phyloP scores from a whole-genome alignment of 1,140 invertebrate genomes.

The Lordiphosa collinella region DNA sequence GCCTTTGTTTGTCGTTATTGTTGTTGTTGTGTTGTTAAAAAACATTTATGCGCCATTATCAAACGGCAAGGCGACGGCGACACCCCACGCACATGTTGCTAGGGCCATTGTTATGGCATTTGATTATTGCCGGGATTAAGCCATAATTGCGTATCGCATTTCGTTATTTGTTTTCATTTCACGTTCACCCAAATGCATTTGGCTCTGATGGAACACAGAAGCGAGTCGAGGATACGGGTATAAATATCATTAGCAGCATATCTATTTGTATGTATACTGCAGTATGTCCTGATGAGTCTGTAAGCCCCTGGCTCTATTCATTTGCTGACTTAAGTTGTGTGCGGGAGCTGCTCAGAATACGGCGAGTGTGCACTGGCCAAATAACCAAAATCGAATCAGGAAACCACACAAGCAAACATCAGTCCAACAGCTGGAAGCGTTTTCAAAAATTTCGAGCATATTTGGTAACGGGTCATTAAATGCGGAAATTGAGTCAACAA shows the following conservation, averaged over 20 bases:
- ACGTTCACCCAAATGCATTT: constrained; percentile 24
- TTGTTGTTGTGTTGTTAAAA: constrained; percentile 68
- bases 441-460: constrained; percentile 65
- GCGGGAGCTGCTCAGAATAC: background rate
- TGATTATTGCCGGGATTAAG: constrained; percentile 70
- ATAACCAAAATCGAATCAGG: constrained; percentile 34
- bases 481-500: constrained; percentile 79
- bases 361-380: constrained; percentile 6
- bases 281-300: constrained; percentile 47
- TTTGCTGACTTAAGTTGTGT: constrained; percentile 15
- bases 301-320: constrained; percentile 29
- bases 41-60: constrained; percentile 73
- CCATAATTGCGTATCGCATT: constrained; percentile 74
- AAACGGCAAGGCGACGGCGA: constrained; percentile 61
- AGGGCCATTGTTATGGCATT: constrained; percentile 44
- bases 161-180: constrained; percentile 66
- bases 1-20: constrained; percentile 69
- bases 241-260: constrained; percentile 21
- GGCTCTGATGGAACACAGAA: background rate
- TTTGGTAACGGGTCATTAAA: constrained; percentile 77
- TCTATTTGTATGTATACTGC: constrained; percentile 21
- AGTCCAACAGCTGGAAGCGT: background rate
- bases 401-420: constrained; percentile 27
- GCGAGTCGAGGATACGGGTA: constrained; percentile 12
- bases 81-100: constrained; percentile 43